These are phyloP conservation scores for Lepidocolaptes lacrymiger DNA, from an alignment of 2,797 vertebrate species.

Conservation along the genomic window DNA sequence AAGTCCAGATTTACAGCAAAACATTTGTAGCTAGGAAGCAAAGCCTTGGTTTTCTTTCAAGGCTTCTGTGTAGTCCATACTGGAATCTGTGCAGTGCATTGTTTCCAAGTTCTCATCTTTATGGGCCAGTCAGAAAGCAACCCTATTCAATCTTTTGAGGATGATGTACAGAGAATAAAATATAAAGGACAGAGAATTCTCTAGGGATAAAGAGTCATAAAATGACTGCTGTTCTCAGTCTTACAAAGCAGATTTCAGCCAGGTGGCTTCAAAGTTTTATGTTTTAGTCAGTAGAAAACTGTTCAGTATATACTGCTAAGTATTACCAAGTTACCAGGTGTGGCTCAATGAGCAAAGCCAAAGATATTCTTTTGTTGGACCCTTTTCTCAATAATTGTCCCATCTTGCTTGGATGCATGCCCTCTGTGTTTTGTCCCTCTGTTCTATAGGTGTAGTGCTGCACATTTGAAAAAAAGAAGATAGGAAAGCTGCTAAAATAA, in stretches of 20 bases:
- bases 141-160: background rate
- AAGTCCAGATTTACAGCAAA: background rate
- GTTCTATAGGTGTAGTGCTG: background rate
- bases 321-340: conserved; percentile 51
- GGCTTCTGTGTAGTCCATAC: background rate
- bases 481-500: conserved; percentile 60
- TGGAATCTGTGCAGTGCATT: background rate
- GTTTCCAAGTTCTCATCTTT: background rate
- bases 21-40: background rate
- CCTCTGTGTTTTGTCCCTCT: background rate
- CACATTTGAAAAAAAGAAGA: background rate
- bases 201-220: conserved; percentile 24
- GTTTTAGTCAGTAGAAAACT: conserved; percentile 19
- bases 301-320: background rate
- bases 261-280: conserved; percentile 34
- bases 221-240: conserved; percentile 16
- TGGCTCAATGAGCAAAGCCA: background rate
- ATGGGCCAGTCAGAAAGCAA: background rate
- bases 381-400: background rate
- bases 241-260: background rate
- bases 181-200: background rate
- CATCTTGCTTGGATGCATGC: background rate
- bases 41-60: background rate
- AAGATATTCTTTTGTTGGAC: background rate
- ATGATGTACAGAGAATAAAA: background rate